Conservation (phyloP, 2,888 invertebrate genomes). For the Gandaritis pyraliata region DNA sequence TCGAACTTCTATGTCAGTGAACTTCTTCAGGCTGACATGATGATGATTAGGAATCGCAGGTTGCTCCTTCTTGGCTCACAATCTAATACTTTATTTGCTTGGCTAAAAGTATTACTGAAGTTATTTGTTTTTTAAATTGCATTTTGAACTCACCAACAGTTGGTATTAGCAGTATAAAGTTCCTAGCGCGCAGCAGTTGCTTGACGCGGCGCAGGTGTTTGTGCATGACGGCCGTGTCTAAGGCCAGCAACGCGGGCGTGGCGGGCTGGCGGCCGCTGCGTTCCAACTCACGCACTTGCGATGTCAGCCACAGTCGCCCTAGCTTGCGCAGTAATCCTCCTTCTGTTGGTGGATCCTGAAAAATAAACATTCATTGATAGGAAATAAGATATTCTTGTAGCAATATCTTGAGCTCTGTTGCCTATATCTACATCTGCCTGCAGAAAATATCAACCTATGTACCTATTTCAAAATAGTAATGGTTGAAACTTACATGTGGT, state of each 20-base stretch:
- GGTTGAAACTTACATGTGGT: conserved; percentile 60
- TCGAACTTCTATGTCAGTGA: too few relatives aligned
- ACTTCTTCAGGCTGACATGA: too few relatives aligned
- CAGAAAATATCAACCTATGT: too few relatives aligned
- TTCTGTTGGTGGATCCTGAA: conserved; percentile 56
- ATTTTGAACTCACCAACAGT: conserved; percentile 89
- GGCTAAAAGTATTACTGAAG: too few relatives aligned
- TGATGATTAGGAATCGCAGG: too few relatives aligned
- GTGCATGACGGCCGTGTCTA: conserved; percentile 92
- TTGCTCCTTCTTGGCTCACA: too few relatives aligned
- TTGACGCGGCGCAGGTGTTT: conserved; percentile 91
- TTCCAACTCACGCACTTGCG: conserved; percentile 94
- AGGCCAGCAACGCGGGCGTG: conserved; percentile 93
- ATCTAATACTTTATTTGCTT: too few relatives aligned
- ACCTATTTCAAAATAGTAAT: too few relatives aligned
- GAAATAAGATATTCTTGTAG: too few relatives aligned
- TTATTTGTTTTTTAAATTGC: too few relatives aligned
- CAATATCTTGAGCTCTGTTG: too few relatives aligned
- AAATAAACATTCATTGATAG: neutral
- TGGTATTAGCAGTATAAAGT: conserved; percentile 95
- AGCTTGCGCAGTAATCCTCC: conserved; percentile 91
- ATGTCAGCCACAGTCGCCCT: conserved; percentile 95
- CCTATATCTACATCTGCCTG: too few relatives aligned
- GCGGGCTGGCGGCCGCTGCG: conserved; percentile 86
- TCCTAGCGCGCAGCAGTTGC: conserved; percentile 91